Evolutionary conservation across 92 coral and sea anemone genomes (phyloP).

Genomic region (Umimayanthus kanabou): DNA sequence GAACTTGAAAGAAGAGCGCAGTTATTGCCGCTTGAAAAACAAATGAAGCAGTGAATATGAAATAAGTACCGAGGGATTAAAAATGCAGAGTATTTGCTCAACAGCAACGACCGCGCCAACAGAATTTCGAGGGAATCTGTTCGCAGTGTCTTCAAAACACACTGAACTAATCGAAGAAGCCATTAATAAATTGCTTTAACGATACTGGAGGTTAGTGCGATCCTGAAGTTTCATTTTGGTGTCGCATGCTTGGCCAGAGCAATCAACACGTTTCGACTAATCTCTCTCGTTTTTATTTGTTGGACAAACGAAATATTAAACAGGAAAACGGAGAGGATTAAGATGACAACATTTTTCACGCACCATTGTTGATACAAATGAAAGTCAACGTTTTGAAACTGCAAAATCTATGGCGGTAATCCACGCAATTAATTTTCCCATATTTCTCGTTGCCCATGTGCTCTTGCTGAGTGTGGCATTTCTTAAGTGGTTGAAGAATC

Average conservation of each 20-base stretch:
- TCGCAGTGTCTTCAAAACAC: neutral
- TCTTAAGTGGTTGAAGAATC: too few species aligned
- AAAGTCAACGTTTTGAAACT: neutral
- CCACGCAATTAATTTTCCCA: neutral
- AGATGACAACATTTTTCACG: constrained; percentile 13
- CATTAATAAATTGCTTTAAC: neutral
- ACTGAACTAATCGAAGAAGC: neutral
- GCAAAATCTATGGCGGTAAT: neutral
- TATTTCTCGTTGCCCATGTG: neutral
- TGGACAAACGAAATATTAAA: constrained; percentile 58
- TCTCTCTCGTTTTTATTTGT: constrained; percentile 40
- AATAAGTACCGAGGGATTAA: constrained; percentile 26
- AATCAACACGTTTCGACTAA: constrained; percentile 29
- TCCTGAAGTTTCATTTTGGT: neutral
- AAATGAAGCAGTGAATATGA: constrained; percentile 18
- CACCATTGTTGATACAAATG: constrained; percentile 9
- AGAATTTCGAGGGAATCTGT: constrained; percentile 1
- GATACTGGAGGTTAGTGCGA: neutral
- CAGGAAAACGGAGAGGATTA: constrained; percentile 44
- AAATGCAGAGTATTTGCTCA: constrained; percentile 34
- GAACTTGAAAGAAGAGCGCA: constrained; percentile 11
- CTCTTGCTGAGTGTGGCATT: neutral
- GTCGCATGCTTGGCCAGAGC: constrained; percentile 39
- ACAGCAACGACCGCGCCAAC: constrained; percentile 23
- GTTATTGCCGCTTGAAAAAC: neutral